These are phyloP conservation scores for Aporophyla nigra DNA, from an alignment of 2,888 invertebrate species.

Conservation along the genomic window DNA sequence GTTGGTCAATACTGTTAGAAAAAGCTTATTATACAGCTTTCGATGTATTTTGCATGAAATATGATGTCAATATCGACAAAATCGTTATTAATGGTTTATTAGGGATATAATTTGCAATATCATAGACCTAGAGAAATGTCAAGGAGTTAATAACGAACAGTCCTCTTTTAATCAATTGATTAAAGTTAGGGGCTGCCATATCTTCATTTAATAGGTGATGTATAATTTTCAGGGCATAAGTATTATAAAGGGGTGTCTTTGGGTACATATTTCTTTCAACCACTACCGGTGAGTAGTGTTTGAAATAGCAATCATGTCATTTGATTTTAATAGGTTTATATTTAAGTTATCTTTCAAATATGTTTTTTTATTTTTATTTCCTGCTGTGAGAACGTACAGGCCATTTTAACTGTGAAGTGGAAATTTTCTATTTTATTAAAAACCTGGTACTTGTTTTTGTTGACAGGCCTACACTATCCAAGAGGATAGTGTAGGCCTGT, in stretches of 20 bases:
- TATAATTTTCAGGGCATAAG: neutral
- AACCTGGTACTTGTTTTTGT: no score
- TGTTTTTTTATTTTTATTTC: no score
- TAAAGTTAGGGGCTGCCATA: neutral
- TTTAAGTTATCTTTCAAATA: no score
- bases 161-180: conserved; percentile 22
- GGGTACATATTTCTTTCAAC: neutral
- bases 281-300: no score
- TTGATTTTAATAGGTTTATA: no score
- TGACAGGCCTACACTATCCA: no score
- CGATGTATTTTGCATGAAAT: conserved; percentile 41
- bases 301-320: no score
- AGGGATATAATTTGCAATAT: conserved; percentile 7
- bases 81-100: conserved; percentile 30
- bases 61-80: conserved; percentile 21
- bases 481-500: no score
- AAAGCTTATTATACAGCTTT: conserved; percentile 51
- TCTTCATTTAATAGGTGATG: neutral
- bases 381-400: no score
- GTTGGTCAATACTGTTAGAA: conserved; percentile 39
- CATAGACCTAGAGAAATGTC: conserved; percentile 21
- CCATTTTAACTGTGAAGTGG: no score
- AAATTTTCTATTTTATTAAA: no score
- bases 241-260: neutral
- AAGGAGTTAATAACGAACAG: conserved; percentile 11